Percentiles rank a stretch among this genome's conserved stretches.
These are phyloP conservation scores for Urosaurus nigricauda DNA, from an alignment of 2,797 vertebrate genomes.

Conservation along the genomic window DNA sequence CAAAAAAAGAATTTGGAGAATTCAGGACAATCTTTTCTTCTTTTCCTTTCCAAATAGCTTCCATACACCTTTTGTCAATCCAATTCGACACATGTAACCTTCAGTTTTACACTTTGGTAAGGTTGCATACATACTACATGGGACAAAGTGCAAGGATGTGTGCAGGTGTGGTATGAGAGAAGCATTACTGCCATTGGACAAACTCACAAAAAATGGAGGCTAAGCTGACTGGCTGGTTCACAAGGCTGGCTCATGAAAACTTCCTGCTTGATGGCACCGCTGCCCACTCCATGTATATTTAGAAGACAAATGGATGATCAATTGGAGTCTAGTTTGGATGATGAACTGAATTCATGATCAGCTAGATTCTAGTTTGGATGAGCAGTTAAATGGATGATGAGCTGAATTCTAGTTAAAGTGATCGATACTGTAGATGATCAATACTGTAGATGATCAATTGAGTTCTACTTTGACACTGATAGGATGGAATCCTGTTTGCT, in stretches of 20 bases:
- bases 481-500: too few species aligned
- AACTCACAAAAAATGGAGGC: neutral
- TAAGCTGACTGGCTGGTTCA: neutral
- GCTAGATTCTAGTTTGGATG: neutral
- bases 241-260: too few species aligned
- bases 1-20: neutral
- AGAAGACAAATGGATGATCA: neutral
- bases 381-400: neutral
- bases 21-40: too few species aligned
- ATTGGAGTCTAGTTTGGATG: too few species aligned
- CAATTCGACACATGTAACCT: neutral
- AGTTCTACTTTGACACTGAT: too few species aligned
- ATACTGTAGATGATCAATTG: neutral
- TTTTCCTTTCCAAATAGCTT: neutral
- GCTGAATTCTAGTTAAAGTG: neutral
- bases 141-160: neutral
- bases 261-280: neutral
- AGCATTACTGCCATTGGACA: neutral
- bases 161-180: neutral
- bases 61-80: neutral
- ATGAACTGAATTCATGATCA: neutral
- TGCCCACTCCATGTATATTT: neutral
- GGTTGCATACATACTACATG: too few species aligned
- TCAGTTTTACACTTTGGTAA: neutral
- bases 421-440: neutral